Percentiles rank a stretch among this genome's conserved stretches.
phyloP scores from a whole-genome alignment of 2,797 vertebrate species.

The Prunella strophiata region DNA sequence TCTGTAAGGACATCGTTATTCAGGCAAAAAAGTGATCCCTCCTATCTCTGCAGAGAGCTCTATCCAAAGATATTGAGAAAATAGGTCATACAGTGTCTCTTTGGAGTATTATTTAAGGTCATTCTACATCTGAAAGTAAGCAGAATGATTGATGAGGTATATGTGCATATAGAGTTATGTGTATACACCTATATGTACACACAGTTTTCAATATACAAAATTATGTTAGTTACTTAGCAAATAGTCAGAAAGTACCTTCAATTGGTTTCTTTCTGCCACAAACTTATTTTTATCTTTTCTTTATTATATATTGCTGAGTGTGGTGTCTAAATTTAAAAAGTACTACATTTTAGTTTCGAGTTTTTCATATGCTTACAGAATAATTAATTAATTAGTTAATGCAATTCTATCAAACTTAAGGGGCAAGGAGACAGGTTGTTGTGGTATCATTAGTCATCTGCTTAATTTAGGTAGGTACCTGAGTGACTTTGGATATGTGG shows the following conservation, averaged over 20 bases:
- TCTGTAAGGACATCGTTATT: background rate
- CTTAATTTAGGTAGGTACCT: background rate
- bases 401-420: background rate
- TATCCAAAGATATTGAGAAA: background rate
- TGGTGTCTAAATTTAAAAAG: background rate
- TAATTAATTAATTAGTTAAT: background rate
- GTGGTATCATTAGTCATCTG: background rate
- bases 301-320: background rate
- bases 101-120: background rate
- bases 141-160: background rate
- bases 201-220: background rate
- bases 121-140: background rate
- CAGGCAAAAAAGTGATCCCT: background rate
- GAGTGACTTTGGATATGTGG: background rate
- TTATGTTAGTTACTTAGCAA: background rate
- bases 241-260: background rate
- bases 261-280: background rate
- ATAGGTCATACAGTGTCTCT: background rate
- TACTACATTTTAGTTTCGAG: background rate
- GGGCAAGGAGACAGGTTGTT: background rate
- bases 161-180: background rate
- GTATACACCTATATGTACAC: background rate
- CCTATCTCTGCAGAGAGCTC: background rate
- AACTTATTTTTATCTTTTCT: background rate
- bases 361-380: background rate